Conservation (phyloP, 30 jellyfish, hydroid and myxozoan genomes). For the Mastigias papua region DNA sequence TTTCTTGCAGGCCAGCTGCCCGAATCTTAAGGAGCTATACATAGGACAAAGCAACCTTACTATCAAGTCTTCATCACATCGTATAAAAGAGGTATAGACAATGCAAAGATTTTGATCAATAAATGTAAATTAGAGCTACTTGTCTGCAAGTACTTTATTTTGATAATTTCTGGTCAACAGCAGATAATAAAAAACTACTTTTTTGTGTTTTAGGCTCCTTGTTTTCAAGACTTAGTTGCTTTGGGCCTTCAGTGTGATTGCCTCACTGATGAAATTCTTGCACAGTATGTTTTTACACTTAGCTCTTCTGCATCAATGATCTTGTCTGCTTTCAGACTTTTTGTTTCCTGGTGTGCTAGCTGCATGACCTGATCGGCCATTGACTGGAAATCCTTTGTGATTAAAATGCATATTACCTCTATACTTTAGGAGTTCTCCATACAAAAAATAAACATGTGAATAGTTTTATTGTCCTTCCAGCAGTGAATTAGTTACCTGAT, state of each 20-base stretch:
- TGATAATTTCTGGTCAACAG: not conserved
- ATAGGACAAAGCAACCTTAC: slow-evolving; percentile 43
- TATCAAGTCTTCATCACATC: not conserved
- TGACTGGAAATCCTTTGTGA: too few relatives aligned
- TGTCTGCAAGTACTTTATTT: too few relatives aligned
- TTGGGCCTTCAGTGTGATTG: slow-evolving; percentile 19
- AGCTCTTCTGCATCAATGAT: not conserved
- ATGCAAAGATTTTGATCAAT: not conserved
- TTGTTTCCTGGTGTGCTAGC: too few relatives aligned
- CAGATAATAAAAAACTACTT: not conserved
- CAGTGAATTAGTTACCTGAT: too few relatives aligned
- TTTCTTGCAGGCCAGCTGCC: slow-evolving; percentile 55
- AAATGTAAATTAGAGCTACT: too few relatives aligned
- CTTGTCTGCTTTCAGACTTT: not conserved
- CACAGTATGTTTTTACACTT: slow-evolving; percentile 1
- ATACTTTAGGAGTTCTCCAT: too few relatives aligned
- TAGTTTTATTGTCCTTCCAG: too few relatives aligned
- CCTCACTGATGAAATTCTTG: slow-evolving; percentile 21
- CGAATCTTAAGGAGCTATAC: slow-evolving; percentile 69
- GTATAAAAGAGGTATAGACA: not conserved
- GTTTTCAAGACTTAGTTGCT: slow-evolving; percentile 46
- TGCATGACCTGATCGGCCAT: too few relatives aligned
- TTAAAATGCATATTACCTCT: too few relatives aligned
- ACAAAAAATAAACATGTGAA: too few relatives aligned
- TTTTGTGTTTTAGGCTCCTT: slow-evolving; percentile 16